Evolutionary conservation across 2,797 vertebrate genomes (phyloP).

Genomic region (Myiotriccus ornatus): DNA sequence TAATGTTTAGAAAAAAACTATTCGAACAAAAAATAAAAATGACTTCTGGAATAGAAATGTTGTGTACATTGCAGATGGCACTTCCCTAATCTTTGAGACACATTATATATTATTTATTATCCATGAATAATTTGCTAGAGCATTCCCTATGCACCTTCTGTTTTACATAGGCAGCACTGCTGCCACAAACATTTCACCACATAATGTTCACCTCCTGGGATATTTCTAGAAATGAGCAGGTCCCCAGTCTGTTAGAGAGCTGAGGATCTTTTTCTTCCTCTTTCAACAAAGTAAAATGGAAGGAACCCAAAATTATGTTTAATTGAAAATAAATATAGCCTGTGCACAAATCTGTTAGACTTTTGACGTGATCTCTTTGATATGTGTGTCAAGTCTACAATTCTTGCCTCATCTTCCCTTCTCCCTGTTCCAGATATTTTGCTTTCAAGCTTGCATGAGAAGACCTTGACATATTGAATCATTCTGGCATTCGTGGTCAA

Average conservation of each 20-base stretch:
- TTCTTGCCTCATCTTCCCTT: background rate
- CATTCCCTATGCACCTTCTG: background rate
- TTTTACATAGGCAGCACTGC: background rate
- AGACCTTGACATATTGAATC: background rate
- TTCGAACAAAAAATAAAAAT: background rate
- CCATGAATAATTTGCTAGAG: conserved; percentile 40
- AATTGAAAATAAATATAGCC: background rate
- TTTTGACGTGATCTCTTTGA: background rate
- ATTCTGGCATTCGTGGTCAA: background rate
- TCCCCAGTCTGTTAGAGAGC: background rate
- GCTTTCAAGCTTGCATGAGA: background rate
- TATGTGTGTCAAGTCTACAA: background rate
- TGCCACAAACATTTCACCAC: background rate
- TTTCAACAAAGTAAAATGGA: background rate
- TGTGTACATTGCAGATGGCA: background rate
- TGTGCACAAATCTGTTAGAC: background rate
- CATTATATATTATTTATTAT: conserved; percentile 53
- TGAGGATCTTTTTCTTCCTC: background rate
- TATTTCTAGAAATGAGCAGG: background rate
- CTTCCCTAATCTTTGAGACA: conserved; percentile 14
- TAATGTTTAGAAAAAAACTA: background rate
- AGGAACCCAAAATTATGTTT: background rate
- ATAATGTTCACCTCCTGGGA: background rate
- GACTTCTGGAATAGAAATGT: background rate
- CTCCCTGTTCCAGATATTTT: background rate